Evolutionary conservation across 1,140 invertebrate genomes (phyloP), one percentile per base, ranked within the genome.

Genomic region (Chironomus tepperi): DNA sequence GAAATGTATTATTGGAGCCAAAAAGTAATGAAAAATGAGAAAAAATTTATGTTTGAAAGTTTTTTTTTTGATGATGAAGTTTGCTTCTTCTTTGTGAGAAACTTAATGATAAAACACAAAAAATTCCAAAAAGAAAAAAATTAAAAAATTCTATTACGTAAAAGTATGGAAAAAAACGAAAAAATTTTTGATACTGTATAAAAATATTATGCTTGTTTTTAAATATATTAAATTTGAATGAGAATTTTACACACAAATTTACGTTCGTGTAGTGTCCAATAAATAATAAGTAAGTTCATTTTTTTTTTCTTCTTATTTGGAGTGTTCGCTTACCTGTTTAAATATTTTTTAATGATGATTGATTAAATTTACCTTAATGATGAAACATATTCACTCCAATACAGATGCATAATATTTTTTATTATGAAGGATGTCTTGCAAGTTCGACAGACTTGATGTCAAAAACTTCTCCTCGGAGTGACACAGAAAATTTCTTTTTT

Each of bases 301-400:
- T n/a, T n/a, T n/a, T n/a, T n/a, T 57, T 57, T n/a, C n/a, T 57
- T 57, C 47, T n/a, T 57, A n/a, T 57, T 57, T 57, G 12, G 47
- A 57, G 47, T 57, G 47, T 57, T 57, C 47, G 47, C 47, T 57
- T 57, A 57, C 47, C n/a, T 57, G 47, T 57, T 57, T 57, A 57
- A 57, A 57, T 57, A 57, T 57, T n/a, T 57, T n/a, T 57, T 57
- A 57, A 57, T 57, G 24, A 34, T 57, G 47, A 57, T 57, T 57
- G 47, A 57, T n/a, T 57, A 15, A n/a, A n/a, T n/a, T 34, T 34
- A 34, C 24, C 24, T 34, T 34, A 34, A 57, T n/a, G n/a, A 57
- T 57, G 47, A 57, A 57, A 57, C 47, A 57, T 57, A 57, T 57
- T 57, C 47, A 57, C 47, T 57, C 47, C 47, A 57, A 57, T 34